These are phyloP conservation scores for Limnephilus auricula DNA, from an alignment of 2,888 invertebrate genomes.

Conservation along the genomic window DNA sequence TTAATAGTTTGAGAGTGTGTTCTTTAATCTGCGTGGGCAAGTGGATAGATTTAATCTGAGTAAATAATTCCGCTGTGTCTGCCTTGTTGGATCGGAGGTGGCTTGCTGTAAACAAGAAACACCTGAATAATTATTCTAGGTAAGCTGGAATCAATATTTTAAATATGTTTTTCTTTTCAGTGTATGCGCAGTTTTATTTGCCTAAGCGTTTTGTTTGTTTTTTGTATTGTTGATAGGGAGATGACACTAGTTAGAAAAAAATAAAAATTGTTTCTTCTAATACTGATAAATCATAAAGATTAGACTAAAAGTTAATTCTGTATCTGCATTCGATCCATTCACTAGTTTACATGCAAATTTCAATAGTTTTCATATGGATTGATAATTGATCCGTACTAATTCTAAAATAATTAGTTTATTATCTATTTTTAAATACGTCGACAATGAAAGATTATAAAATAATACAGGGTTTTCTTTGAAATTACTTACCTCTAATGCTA, in stretches of 20 bases:
- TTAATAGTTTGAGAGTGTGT: conserved; percentile 7
- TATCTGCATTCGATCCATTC: neutral
- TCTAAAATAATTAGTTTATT: too few species aligned
- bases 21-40: conserved; percentile 16
- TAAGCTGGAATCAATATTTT: neutral
- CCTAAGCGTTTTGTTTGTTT: neutral
- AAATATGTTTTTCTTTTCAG: neutral
- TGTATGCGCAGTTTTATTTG: conserved; percentile 19
- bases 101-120: conserved; percentile 15
- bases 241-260: neutral
- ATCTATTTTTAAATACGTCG: too few species aligned
- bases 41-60: conserved; percentile 23
- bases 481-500: too few species aligned
- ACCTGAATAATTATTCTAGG: conserved; percentile 23
- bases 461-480: too few species aligned
- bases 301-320: neutral
- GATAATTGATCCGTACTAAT: too few species aligned
- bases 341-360: too few species aligned
- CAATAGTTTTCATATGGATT: too few species aligned
- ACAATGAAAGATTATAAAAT: too few species aligned
- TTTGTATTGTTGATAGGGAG: neutral
- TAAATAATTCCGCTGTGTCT: conserved; percentile 30
- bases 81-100: conserved; percentile 29
- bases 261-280: neutral
- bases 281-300: neutral